phyloP scores from a whole-genome alignment of 2,888 invertebrate species.

The Amphipyra tragopoginis region DNA sequence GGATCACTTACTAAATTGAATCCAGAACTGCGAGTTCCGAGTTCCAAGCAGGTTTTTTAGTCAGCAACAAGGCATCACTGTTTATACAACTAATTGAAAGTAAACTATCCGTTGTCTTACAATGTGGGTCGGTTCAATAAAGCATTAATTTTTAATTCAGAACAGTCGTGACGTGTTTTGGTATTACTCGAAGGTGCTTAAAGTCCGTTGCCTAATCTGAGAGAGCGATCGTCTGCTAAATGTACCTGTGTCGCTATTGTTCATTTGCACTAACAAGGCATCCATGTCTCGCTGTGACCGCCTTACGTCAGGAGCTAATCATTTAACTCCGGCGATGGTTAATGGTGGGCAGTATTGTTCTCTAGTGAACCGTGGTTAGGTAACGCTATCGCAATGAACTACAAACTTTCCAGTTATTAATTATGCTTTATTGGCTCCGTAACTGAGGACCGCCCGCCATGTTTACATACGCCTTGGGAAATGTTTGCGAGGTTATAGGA shows the following conservation, averaged over 20 bases:
- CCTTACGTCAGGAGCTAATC: constrained; percentile 84
- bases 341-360: constrained; percentile 76
- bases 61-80: constrained; percentile 40
- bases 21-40: constrained; percentile 31
- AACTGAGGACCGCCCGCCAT: constrained; percentile 64
- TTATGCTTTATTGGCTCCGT: constrained; percentile 75
- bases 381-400: constrained; percentile 63
- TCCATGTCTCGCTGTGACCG: constrained; percentile 72
- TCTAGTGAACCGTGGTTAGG: constrained; percentile 60
- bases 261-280: constrained; percentile 70
- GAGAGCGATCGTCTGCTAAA: constrained; percentile 59
- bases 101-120: constrained; percentile 57
- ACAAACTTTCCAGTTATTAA: constrained; percentile 82
- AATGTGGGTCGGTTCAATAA: constrained; percentile 72
- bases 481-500: constrained; percentile 65
- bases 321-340: constrained; percentile 71
- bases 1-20: constrained; percentile 55
- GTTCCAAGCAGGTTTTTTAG: constrained; percentile 42
- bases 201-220: constrained; percentile 61
- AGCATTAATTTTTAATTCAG: constrained; percentile 76
- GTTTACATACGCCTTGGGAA: constrained; percentile 71
- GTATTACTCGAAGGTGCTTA: constrained; percentile 45
- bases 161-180: constrained; percentile 71
- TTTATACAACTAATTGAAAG: constrained; percentile 45
- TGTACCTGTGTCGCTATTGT: constrained; percentile 65